Percentiles rank a stretch among this genome's conserved stretches.
These are phyloP conservation scores for Merluccius polli DNA, from an alignment of 2,797 vertebrate genomes.

Conservation along the genomic window DNA sequence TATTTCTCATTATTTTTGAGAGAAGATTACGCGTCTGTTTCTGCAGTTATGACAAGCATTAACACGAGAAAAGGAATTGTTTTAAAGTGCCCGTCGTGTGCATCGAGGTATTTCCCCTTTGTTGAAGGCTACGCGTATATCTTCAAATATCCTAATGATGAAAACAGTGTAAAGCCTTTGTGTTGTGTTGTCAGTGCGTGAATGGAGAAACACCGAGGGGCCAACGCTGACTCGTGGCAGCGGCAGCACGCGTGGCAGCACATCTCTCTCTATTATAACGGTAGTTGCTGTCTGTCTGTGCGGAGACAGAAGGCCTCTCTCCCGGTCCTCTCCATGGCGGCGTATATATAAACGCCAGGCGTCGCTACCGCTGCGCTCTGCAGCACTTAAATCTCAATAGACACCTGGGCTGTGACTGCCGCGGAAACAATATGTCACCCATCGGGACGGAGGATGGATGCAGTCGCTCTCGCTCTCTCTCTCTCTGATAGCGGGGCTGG, in stretches of 20 bases:
- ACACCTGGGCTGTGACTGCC: conserved; percentile 34
- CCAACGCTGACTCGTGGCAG: background rate
- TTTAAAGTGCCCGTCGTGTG: conserved; percentile 17
- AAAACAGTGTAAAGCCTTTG: conserved; percentile 3
- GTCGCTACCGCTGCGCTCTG: no score
- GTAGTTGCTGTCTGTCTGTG: no score
- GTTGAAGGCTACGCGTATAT: background rate
- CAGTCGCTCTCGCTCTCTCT: conserved; percentile 12
- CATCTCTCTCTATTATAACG: no score
- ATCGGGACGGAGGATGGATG: conserved; percentile 38
- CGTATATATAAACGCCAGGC: no score
- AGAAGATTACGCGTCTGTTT: conserved; percentile 39
- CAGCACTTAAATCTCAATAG: conserved; percentile 39
- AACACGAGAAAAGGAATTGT: conserved; percentile 28
- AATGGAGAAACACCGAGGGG: background rate
- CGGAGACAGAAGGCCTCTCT: no score
- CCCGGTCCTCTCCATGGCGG: no score
- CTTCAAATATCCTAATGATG: conserved; percentile 10
- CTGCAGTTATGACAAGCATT: conserved; percentile 39
- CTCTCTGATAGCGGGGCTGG: no score
- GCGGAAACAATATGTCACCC: conserved; percentile 56
- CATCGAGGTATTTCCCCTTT: conserved; percentile 14
- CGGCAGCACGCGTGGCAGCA: no score
- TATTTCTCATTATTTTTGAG: conserved; percentile 64
- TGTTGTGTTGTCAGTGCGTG: background rate